Base-by-base conservation (phyloP, 2,113 vertebrate species). In the Gallinago jamesoni region DNA sequence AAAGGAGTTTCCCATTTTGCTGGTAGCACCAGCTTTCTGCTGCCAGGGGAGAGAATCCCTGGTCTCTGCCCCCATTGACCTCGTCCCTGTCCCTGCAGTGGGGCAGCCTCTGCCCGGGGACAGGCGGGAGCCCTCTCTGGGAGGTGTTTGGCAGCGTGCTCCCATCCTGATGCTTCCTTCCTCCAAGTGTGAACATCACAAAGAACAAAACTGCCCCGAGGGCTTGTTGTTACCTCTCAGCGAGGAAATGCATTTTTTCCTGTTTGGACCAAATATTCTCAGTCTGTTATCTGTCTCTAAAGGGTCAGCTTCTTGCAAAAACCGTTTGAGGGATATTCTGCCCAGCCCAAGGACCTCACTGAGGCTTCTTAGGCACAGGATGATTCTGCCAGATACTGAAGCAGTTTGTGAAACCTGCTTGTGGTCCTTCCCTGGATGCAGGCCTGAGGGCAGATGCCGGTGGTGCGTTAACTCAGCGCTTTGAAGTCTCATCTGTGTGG, bases 191-290 rank as follows among this genome's bases (percentile, higher is more conserved):
- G 72, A 52, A 67, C 60, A 53, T 69, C 7, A 5, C 22, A 23
- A 39, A 43, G 82, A 69, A 30, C 28, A 33, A 39, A 23, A 2
- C 27, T 0, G 1, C 28, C 62, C 30, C 0, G 2, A 60, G 84
- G 88, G 52, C 57, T 85, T 43, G 35, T 24, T 41, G 31, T 22
- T 45, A 5, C 67, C 63, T 89, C 79, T 45, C 63, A 31, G 18
- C 31, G 16, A 45, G 69, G 72, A 88, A 89, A 55, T 21, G 76
- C 52, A 6, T 18, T 50, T 79, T 79, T 92, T 88, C 86, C 89
- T 86, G 47, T 66, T 96, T 37, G 70, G 57, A 69, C 35, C 75
- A 83, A 64, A 47, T 72, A 20, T 35, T 66, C 18, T 72, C 64
- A 27, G 4, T 24, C 45, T 56, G 10, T 67, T 31, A 28, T 33